These are phyloP conservation scores for Indri indri DNA, from an alignment of 2,113 vertebrate genomes.

Conservation along the genomic window DNA sequence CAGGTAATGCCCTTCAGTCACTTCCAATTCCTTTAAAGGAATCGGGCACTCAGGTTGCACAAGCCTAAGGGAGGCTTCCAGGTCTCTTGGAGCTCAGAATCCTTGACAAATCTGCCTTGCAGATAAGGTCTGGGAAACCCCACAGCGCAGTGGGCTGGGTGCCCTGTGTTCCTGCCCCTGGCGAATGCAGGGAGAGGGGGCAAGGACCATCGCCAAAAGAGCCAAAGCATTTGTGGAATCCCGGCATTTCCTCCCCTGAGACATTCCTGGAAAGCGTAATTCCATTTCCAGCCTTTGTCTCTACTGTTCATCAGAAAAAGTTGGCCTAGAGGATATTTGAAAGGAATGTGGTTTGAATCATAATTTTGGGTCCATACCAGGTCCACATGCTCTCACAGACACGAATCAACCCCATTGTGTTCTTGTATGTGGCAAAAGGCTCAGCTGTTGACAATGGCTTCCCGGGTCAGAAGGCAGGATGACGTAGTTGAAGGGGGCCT, in stretches of 20 bases:
- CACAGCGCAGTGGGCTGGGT: too few relatives aligned
- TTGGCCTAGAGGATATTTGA: not conserved
- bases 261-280: not conserved
- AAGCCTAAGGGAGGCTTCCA: not conserved
- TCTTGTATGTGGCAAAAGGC: not conserved
- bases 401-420: not conserved
- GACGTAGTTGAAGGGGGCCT: fast-evolving
- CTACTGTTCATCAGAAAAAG: not conserved
- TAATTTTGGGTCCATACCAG: not conserved
- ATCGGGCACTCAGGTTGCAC: not conserved
- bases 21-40: not conserved
- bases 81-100: not conserved
- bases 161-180: fast-evolving
- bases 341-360: not conserved
- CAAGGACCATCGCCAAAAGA: not conserved
- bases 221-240: not conserved
- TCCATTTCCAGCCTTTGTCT: not conserved
- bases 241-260: not conserved
- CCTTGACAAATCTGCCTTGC: not conserved
- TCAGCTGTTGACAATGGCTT: not conserved
- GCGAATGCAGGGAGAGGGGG: not conserved
- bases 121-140: not conserved
- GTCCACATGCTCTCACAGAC: not conserved
- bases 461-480: not conserved
- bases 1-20: not conserved